Conservation (phyloP, 2,797 vertebrate species). For the Pseudotriccus pelzelni region DNA sequence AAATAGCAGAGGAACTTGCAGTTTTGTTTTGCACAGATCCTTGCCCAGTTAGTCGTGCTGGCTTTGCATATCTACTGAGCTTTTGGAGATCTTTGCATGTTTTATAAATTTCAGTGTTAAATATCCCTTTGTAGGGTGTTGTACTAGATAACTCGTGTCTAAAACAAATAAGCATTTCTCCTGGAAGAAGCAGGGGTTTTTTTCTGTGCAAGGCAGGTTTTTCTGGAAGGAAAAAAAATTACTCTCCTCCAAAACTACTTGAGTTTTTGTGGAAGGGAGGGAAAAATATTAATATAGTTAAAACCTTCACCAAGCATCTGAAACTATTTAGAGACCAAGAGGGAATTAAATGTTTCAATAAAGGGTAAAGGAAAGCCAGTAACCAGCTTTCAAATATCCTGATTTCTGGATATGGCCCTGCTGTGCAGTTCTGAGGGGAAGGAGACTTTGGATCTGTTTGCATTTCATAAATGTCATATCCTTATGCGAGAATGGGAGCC, state of each 20-base stretch:
- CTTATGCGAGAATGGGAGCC: not conserved
- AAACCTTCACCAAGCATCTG: not conserved
- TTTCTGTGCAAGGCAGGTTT: not conserved
- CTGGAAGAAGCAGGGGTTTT: not conserved
- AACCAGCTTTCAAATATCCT: not conserved
- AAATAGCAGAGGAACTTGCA: conserved; percentile 17
- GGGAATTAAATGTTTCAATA: not conserved
- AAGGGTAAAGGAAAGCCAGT: not conserved
- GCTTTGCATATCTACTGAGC: not conserved
- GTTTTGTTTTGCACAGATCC: not conserved
- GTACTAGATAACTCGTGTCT: not conserved
- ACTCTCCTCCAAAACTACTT: not conserved
- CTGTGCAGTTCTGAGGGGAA: not conserved
- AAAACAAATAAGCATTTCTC: not conserved
- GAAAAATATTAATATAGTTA: not conserved
- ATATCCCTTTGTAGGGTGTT: rapidly evolving
- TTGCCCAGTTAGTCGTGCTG: conserved; percentile 9
- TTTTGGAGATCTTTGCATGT: not conserved
- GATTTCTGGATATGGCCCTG: not conserved
- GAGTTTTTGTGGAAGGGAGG: not conserved
- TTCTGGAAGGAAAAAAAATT: not conserved
- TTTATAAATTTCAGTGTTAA: not conserved
- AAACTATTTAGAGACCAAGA: conserved; percentile 4
- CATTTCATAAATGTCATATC: not conserved
- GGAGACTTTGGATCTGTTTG: not conserved